Percentiles rank a stretch among this genome's conserved stretches.
phyloP scores from a whole-genome alignment of 2,888 invertebrate genomes.

The Drosophila antonietae region DNA sequence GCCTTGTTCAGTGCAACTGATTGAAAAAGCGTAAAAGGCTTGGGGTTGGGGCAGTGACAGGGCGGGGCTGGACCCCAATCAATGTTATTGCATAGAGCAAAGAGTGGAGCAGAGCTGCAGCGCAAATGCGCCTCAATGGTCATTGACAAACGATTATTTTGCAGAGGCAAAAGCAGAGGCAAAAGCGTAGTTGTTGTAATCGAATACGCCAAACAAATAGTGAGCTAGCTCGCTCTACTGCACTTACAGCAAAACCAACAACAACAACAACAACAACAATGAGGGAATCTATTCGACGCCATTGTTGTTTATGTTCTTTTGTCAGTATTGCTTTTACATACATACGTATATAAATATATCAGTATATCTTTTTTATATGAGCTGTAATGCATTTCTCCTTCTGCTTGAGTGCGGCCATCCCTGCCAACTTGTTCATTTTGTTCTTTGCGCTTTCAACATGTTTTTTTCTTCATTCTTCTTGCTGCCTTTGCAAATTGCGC shows the following conservation, averaged over 20 bases:
- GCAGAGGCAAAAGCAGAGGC: neutral
- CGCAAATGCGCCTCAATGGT: conserved; percentile 33
- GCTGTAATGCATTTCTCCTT: conserved; percentile 40
- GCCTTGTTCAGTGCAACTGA: conserved; percentile 2
- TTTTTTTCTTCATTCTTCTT: conserved; percentile 26
- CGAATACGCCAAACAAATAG: conserved; percentile 39
- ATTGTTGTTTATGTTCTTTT: conserved; percentile 50
- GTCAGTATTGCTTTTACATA: conserved; percentile 37
- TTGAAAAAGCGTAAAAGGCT: neutral
- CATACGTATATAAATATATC: neutral
- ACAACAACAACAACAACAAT: conserved; percentile 19
- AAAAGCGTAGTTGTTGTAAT: conserved; percentile 31
- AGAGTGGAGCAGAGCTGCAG: conserved; percentile 3
- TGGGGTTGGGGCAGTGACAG: too few species aligned
- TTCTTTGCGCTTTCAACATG: conserved; percentile 37
- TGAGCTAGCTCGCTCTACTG: conserved; percentile 22
- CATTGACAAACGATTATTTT: conserved; percentile 49
- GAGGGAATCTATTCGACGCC: conserved; percentile 29
- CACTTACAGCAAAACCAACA: conserved; percentile 3
- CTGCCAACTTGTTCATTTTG: conserved; percentile 39
- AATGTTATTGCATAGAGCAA: conserved; percentile 8
- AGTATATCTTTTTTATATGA: conserved; percentile 10
- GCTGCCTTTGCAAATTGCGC: conserved; percentile 37
- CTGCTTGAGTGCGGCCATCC: conserved; percentile 31
- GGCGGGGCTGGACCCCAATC: conserved; percentile 6